Conservation (phyloP, 2,797 vertebrate genomes). For the Synanceia verrucosa region DNA sequence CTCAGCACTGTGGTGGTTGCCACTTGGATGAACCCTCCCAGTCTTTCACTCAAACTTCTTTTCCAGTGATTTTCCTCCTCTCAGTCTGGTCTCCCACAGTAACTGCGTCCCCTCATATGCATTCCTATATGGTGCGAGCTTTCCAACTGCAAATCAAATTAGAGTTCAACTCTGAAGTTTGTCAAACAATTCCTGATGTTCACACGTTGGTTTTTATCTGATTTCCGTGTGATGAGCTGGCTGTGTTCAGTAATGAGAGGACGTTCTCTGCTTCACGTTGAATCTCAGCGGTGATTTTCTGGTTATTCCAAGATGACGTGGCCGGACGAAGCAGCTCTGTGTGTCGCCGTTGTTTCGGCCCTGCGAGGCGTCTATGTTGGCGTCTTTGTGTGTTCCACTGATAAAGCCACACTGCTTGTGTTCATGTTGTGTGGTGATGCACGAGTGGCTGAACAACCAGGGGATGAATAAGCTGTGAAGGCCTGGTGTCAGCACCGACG, state of each 20-base stretch:
- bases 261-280: neutral
- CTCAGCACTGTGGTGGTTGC: constrained; percentile 1
- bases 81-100: constrained; percentile 24
- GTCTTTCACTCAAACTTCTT: constrained; percentile 37
- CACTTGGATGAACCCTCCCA: constrained; percentile 58
- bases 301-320: constrained; percentile 1
- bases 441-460: constrained; percentile 10
- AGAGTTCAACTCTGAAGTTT: neutral
- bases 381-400: neutral
- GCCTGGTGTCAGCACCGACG: constrained; percentile 46
- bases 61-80: constrained; percentile 34
- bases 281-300: constrained; percentile 6
- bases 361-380: neutral
- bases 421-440: constrained; percentile 8
- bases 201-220: constrained; percentile 10
- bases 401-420: constrained; percentile 30
- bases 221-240: constrained; percentile 6
- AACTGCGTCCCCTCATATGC: constrained; percentile 16
- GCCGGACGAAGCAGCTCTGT: neutral
- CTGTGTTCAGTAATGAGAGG: neutral
- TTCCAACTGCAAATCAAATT: constrained; percentile 29
- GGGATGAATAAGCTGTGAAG: constrained; percentile 48
- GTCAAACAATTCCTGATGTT: neutral
- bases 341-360: constrained; percentile 3
- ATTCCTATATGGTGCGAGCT: constrained; percentile 2